Evolutionary conservation across 64 coral and sea anemone genomes (phyloP).

Genomic region (Anthopleura sola): DNA sequence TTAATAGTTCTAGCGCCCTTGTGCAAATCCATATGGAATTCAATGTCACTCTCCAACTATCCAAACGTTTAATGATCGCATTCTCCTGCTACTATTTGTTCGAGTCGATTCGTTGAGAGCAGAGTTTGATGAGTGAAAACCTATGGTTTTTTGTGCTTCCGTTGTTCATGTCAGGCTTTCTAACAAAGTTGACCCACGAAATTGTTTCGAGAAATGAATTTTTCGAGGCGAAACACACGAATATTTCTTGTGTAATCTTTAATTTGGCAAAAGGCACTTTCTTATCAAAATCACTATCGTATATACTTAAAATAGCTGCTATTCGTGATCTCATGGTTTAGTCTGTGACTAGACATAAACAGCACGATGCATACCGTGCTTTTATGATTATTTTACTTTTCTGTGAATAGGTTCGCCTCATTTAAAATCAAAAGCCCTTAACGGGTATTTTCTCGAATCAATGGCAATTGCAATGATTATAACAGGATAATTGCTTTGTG

Average conservation of each 20-base stretch:
- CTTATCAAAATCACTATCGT: too few relatives aligned
- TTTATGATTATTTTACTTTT: not conserved
- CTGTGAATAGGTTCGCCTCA: not conserved
- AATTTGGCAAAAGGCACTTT: not conserved
- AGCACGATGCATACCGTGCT: not conserved
- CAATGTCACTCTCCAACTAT: not conserved
- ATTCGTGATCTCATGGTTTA: not conserved
- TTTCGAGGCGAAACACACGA: not conserved
- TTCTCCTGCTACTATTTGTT: conserved; percentile 30
- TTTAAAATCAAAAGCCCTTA: conserved; percentile 38
- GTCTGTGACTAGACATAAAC: not conserved
- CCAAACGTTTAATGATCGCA: conserved; percentile 16
- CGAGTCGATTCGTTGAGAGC: conserved; percentile 5
- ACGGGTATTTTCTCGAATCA: conserved; percentile 27
- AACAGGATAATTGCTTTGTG: not conserved
- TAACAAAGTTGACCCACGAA: conserved; percentile 11
- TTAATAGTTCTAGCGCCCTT: not conserved
- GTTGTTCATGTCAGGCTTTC: not conserved
- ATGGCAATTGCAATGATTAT: not conserved
- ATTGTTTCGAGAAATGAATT: not conserved
- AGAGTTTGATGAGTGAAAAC: conserved; percentile 11
- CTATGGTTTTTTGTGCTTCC: not conserved
- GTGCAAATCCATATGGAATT: not conserved
- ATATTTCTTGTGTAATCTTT: not conserved
- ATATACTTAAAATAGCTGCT: not conserved